phyloP scores from a whole-genome alignment of 2,797 vertebrate genomes.

The Mormyrus proboscirostris region DNA sequence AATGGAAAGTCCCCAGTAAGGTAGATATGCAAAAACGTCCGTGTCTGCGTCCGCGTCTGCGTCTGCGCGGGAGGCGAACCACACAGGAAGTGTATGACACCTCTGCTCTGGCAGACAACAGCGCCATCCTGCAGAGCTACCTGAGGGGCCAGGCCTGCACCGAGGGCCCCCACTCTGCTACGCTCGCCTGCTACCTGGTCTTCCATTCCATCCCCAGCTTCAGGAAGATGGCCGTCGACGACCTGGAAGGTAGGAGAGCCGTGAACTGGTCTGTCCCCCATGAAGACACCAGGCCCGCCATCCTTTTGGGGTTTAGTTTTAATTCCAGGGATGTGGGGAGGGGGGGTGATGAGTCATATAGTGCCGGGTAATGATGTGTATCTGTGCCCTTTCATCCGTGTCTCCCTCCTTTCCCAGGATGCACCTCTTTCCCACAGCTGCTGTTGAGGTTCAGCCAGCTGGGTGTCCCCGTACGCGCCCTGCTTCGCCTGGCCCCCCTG shows the following conservation, averaged over 20 bases:
- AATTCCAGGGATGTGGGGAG: not conserved
- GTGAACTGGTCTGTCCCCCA: not conserved
- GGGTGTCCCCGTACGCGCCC: conserved; percentile 75
- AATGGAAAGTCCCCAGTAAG: conserved; percentile 6
- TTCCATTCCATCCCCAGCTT: conserved; percentile 82
- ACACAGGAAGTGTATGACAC: not conserved
- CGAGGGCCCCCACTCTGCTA: conserved; percentile 56
- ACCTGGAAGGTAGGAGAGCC: conserved; percentile 57
- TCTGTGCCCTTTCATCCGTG: not conserved
- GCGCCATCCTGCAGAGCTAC: conserved; percentile 69
- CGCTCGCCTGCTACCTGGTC: conserved; percentile 85
- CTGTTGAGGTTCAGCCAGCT: conserved; percentile 71
- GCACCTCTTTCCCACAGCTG: conserved; percentile 74
- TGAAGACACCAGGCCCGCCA: not conserved
- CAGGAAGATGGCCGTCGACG: conserved; percentile 54
- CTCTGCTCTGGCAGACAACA: conserved; percentile 62
- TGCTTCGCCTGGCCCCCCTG: conserved; percentile 76
- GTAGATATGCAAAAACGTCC: not conserved
- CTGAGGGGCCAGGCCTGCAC: conserved; percentile 62
- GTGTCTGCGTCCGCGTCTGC: not conserved
- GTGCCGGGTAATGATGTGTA: not conserved
- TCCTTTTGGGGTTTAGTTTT: not conserved
- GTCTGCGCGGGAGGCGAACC: not conserved
- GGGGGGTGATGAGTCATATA: not conserved
- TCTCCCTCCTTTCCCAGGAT: conserved; percentile 56